Percentiles rank a stretch among this genome's conserved stretches.
Evolutionary conservation across 1,140 invertebrate genomes (phyloP).

Genomic region (Heterodera carotae): DNA sequence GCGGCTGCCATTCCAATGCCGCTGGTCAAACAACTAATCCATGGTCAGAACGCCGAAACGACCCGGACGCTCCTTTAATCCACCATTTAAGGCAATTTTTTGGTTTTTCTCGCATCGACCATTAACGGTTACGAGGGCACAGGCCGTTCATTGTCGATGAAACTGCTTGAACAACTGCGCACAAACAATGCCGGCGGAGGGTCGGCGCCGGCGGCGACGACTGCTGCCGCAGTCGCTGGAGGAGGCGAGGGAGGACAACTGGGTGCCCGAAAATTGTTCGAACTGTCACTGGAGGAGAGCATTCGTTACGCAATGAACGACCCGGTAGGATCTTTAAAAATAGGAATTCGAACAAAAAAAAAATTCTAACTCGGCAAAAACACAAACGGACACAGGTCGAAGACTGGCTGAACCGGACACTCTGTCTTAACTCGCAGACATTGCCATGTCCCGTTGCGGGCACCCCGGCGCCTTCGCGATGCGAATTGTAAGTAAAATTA

Average conservation of each 20-base stretch:
- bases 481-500: constrained; percentile 76
- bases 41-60: too few species aligned
- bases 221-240: constrained; percentile 19
- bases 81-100: constrained; percentile 75
- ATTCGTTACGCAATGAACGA: constrained; percentile 90
- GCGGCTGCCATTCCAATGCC: constrained; percentile 96
- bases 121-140: constrained; percentile 99
- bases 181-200: constrained; percentile 62
- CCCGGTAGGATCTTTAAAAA: constrained; percentile 68
- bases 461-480: constrained; percentile 80
- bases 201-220: constrained; percentile 59
- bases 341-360: too few species aligned
- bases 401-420: constrained; percentile 83
- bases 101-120: constrained; percentile 94
- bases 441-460: constrained; percentile 52
- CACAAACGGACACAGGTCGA: too few species aligned
- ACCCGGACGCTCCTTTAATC: too few species aligned
- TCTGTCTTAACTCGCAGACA: constrained; percentile 84
- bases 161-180: constrained; percentile 86
- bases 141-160: constrained; percentile 89
- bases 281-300: constrained; percentile 81
- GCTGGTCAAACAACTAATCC: constrained; percentile 72
- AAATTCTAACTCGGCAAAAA: too few species aligned
- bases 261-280: constrained; percentile 65
- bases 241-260: constrained; percentile 33